Evolutionary conservation across 2,888 invertebrate genomes (phyloP).

Genomic region (Mesoligia furuncula): DNA sequence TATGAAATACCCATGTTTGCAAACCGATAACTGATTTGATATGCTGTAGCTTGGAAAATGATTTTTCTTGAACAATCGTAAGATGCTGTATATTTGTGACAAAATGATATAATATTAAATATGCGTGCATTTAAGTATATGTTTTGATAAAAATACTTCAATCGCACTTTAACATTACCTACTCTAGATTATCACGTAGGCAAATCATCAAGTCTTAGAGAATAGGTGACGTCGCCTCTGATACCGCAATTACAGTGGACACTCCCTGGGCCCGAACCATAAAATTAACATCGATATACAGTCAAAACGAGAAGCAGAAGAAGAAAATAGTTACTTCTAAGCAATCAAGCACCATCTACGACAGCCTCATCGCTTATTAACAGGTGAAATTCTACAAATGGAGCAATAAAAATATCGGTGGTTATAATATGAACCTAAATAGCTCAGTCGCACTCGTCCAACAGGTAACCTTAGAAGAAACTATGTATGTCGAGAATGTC

Average conservation of each 20-base stretch:
- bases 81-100: neutral
- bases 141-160: neutral
- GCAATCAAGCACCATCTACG: neutral
- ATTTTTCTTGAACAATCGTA: neutral
- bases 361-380: neutral
- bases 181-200: neutral
- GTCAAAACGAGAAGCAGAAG: neutral
- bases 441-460: neutral
- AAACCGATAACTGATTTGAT: neutral
- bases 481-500: slow-evolving; percentile 38
- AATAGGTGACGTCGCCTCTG: neutral
- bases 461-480: slow-evolving; percentile 1
- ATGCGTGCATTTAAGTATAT: no score
- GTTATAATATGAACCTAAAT: neutral
- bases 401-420: neutral
- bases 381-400: neutral
- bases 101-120: neutral
- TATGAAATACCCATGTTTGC: neutral
- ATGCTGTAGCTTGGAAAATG: neutral
- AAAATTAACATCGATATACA: neutral
- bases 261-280: rapidly evolving
- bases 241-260: neutral
- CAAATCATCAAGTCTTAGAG: neutral
- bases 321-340: neutral
- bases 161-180: neutral